Base-by-base conservation (phyloP, 2,888 invertebrate genomes). In the Drosophila mayaguana region DNA sequence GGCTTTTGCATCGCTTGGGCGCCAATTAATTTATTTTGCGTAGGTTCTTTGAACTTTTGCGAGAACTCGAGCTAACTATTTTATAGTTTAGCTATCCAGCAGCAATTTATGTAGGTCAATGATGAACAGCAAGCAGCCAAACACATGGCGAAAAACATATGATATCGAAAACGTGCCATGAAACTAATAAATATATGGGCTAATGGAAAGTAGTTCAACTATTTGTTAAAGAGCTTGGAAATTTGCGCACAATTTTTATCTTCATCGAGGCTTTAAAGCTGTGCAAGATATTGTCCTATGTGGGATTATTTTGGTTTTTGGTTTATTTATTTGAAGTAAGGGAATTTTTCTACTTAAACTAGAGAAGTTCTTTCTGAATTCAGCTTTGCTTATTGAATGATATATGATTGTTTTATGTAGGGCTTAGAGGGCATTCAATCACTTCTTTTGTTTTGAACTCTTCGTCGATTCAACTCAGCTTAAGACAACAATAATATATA, bases 1-100 rank as follows among this genome's bases (percentile, higher is more conserved):
- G 57, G 38, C 43, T 45, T 53, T 56, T 55, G 25, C 36, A 56
- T 28, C 32, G 54, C 51, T 50, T 11, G 20, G 46, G 48, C 61
- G 46, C 55, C 73, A 78, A 80, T 81, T 70, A 66, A 75, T 78
- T 68, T 60, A 55, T 72, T 75, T 76, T 20, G 54, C 60, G 38
- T 28, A 64, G 56, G 86, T 84, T 83, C 71, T 89, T 81, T 87
- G 87, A 89, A 83, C 88, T 76, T 55, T 64, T 25, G 45, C 40
- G 57, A 48, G 54, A 36, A 11, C 45, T 32, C 45, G 20, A 38
- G 53, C 60, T 46, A 3, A n/a, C 48, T 46, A 45, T 46, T 59
- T 34, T 36, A 25, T 22, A 45, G 46, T 40, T 32, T 11, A 46
- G 45, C 36, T 12, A 12, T 62, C 22, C 32, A 32, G 9, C 61